Percentiles rank a stretch among this genome's conserved stretches.
These are phyloP conservation scores for Zaprionus kolodkinae DNA, from an alignment of 1,140 invertebrate species.

Conservation along the genomic window DNA sequence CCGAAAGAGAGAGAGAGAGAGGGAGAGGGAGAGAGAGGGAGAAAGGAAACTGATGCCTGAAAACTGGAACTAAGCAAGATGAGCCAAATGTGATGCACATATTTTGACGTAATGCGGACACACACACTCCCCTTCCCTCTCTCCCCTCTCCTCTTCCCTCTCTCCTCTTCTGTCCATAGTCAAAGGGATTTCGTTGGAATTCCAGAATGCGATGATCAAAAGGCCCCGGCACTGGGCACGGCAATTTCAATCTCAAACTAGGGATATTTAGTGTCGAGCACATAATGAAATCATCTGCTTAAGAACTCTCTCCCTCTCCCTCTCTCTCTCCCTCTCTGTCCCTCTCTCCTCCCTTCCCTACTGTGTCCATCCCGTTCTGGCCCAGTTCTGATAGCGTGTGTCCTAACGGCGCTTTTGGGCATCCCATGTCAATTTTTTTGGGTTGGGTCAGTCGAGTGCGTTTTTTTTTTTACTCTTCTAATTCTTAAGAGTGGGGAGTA, in stretches of 20 bases:
- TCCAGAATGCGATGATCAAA: conserved; percentile 22
- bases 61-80: neutral
- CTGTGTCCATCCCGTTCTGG: conserved; percentile 1
- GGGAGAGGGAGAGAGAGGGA: neutral
- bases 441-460: neutral
- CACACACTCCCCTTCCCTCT: neutral
- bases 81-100: conserved; percentile 11
- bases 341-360: too few relatives aligned
- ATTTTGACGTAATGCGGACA: conserved; percentile 17
- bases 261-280: conserved; percentile 23
- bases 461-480: neutral
- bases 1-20: neutral
- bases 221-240: neutral
- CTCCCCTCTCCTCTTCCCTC: too few relatives aligned
- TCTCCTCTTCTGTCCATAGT: neutral
- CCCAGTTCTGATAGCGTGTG: conserved; percentile 31
- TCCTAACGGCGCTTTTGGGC: conserved; percentile 33
- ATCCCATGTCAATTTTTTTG: conserved; percentile 28
- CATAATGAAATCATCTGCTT: conserved; percentile 39
- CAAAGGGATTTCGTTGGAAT: conserved; percentile 17
- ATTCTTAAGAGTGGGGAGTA: neutral
- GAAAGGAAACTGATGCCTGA: neutral
- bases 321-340: neutral
- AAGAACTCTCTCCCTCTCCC: neutral
- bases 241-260: conserved; percentile 1